Evolutionary conservation across 1,140 invertebrate species (phyloP), one percentile per base, ranked within the genome.

Genomic region (Brevipalpus yothersi): DNA sequence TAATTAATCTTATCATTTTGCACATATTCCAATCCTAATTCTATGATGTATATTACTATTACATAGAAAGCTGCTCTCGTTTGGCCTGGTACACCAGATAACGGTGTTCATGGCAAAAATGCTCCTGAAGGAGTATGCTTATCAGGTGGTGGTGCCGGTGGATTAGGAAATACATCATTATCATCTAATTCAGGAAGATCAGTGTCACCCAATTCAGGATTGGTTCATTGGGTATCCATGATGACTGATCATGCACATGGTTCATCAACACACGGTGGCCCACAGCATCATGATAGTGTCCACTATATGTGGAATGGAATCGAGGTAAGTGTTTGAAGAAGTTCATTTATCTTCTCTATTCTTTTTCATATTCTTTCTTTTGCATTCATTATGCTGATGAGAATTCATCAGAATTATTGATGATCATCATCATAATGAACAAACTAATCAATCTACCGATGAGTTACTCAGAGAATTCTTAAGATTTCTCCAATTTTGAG

Each of bases 171-270:
- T 21, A 45, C 59, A 9, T 59, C 63, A 23, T 15, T 47, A 4
- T 47, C 45, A 15, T 15, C 13, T 47, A 19, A 15, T n/a, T n/a
- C 45, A 4, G 64, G 62, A 15, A 56, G 61, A 49, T 53, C 61
- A 42, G 61, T 58, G 56, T 63, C 69, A 62, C 66, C 80, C 77
- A 59, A 65, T 54, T 64, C 67, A 61, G 67, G 67, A 55, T 73
- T 83, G 63, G 81, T 82, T 60, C 82, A 84, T 72, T 84, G 82
- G 82, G 83, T 84, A 81, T 82, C 81, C 66, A 80, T 84, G 61
- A 83, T 84, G 81, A 80, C 82, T 39, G 82, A 84, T 68, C 45
- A 47, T 19, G 82, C 66, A 49, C 76, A 70, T 66, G 67, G 75
- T 76, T 74, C 41, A 53, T 74, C 76, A 58, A 43, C 73, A 15